Conservation (phyloP, 2,797 vertebrate species). For the Miichthys miiuy region DNA sequence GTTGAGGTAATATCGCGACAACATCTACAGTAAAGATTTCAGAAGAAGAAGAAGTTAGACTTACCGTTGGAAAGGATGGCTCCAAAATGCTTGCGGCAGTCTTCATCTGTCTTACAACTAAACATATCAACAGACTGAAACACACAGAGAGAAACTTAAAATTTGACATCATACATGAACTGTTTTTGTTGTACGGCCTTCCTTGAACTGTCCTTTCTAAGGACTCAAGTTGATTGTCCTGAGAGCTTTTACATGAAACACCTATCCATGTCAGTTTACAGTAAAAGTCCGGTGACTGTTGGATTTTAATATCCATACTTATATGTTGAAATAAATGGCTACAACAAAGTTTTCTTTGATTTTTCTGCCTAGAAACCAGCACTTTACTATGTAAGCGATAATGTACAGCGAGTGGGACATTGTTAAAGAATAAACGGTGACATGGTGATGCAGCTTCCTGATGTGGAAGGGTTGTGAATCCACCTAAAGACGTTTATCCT, state of each 20-base stretch:
- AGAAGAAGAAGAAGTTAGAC: constrained; percentile 23
- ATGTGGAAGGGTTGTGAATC: no score
- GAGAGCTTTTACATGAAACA: not conserved
- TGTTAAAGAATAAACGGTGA: no score
- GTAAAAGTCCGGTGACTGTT: no score
- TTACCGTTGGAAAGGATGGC: constrained; percentile 68
- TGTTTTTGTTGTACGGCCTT: not conserved
- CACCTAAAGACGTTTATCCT: no score
- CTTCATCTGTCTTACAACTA: constrained; percentile 29
- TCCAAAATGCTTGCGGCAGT: constrained; percentile 44
- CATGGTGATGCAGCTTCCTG: no score
- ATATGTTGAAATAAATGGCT: not conserved
- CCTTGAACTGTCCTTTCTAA: not conserved
- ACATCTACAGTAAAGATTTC: not conserved
- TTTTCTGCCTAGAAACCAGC: no score
- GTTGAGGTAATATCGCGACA: not conserved
- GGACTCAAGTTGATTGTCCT: not conserved
- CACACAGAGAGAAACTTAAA: constrained; percentile 3
- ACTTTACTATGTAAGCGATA: no score
- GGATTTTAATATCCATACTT: no score
- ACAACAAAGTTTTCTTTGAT: not conserved
- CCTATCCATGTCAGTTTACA: not conserved
- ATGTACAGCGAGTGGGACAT: no score
- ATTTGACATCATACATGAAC: not conserved
- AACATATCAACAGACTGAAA: constrained; percentile 19